phyloP scores from a whole-genome alignment of 2,113 vertebrate genomes.

The Cromileptes altivelis region DNA sequence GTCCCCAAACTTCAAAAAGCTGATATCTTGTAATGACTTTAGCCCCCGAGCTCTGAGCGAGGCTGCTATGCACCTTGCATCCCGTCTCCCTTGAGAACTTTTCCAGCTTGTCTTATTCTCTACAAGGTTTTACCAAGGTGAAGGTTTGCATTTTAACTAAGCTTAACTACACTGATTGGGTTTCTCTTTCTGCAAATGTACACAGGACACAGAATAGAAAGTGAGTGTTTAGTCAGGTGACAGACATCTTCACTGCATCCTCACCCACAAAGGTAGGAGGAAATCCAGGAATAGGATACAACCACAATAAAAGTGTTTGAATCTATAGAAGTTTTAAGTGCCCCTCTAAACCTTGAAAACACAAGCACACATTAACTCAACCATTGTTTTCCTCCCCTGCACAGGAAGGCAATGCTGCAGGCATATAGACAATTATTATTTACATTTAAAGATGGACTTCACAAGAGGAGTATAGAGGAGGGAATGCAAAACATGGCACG shows the following conservation, averaged over 20 bases:
- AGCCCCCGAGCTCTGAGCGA: conserved; percentile 68
- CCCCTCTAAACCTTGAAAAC: background rate
- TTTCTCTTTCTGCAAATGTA: background rate
- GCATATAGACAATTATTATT: background rate
- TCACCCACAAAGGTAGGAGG: background rate
- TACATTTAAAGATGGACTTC: conserved; percentile 21
- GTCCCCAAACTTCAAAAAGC: conserved; percentile 73
- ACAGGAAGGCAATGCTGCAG: conserved; percentile 10
- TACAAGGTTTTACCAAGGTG: conserved; percentile 26
- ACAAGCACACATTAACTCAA: background rate
- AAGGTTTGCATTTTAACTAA: background rate
- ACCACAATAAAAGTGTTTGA: background rate
- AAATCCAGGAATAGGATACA: background rate
- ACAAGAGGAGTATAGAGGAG: background rate
- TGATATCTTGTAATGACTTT: conserved; percentile 75
- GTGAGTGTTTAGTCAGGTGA: too few species aligned
- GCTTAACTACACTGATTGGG: too few species aligned
- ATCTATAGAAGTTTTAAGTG: background rate
- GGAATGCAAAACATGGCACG: background rate
- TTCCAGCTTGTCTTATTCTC: conserved; percentile 23
- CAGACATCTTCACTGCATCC: background rate
- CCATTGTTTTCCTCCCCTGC: conserved; percentile 6
- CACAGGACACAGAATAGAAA: background rate
- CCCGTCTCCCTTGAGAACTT: conserved; percentile 52
- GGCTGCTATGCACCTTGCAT: conserved; percentile 61